phyloP scores from a whole-genome alignment of 2,888 invertebrate species.

The Siphlonurus alternatus region DNA sequence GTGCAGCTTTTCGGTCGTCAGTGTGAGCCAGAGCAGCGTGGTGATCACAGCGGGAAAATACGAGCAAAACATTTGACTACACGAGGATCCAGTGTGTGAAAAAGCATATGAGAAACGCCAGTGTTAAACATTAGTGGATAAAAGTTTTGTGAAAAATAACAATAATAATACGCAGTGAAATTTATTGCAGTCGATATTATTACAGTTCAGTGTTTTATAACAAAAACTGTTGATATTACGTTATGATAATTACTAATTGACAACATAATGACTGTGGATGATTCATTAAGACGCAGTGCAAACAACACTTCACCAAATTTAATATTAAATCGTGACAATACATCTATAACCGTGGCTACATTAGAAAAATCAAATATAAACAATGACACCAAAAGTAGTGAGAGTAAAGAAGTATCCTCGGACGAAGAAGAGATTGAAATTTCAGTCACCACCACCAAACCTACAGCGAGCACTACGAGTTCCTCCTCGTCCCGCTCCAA shows the following conservation, averaged over 20 bases:
- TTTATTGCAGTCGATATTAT: too few relatives aligned
- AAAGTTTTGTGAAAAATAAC: too few relatives aligned
- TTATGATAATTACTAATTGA: too few relatives aligned
- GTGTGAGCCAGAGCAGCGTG: not conserved
- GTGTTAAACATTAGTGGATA: too few relatives aligned
- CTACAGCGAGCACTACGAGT: constrained; percentile 43
- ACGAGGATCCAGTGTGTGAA: too few relatives aligned
- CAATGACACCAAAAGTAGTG: not conserved
- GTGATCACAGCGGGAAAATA: too few relatives aligned
- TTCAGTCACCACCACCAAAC: constrained; percentile 11
- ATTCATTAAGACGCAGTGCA: not conserved
- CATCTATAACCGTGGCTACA: not conserved
- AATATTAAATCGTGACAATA: not conserved
- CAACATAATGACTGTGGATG: not conserved
- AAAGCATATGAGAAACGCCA: too few relatives aligned
- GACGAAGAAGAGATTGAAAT: not conserved
- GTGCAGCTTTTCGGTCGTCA: not conserved
- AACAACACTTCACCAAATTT: not conserved
- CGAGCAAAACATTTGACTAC: too few relatives aligned
- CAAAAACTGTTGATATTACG: too few relatives aligned
- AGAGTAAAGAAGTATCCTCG: not conserved
- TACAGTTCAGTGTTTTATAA: too few relatives aligned
- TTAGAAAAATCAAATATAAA: not conserved
- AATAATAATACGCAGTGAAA: too few relatives aligned
- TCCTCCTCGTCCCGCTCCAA: constrained; percentile 34